Base-by-base conservation (phyloP, 2,113 vertebrate species). In the Callipepla californica region DNA sequence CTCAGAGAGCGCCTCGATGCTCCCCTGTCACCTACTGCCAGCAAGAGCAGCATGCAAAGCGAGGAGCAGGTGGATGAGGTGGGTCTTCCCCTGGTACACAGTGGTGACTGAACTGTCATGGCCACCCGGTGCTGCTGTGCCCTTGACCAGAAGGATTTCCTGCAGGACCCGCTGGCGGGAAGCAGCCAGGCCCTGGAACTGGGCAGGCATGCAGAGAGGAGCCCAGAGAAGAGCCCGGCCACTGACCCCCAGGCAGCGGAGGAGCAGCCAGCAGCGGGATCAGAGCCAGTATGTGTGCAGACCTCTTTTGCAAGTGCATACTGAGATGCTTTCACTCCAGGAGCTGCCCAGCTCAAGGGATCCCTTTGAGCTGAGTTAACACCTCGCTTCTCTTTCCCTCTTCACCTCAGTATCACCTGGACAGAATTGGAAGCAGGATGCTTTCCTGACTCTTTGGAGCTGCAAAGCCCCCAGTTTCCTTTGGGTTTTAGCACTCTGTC, bases 161-260 rank as follows among this genome's bases (percentile, higher is more conserved):
- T 44, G 2, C 89, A 96, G 95, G 22, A 4, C 4, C 5, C 2
- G 0, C 69, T 13, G 0, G 45, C 0, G 2, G n/a, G 0, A 4
- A 38, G 4, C 0, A 1, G 4, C 17, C 2, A 40, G 7, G 53
- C 13, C 6, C 53, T 1, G 3, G 28, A 79, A 48, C 7, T 20
- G 28, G 78, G 69, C 5, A 0, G 1, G 1, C 3, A 0, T 0
- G 32, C 28, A 1, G 2, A 32, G 53, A 32, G 32, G 28, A 55
- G 28, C 53, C 28, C 53, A 55, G 50, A 2, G 7, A 34, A 72
- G 53, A 73, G 58, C 79, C 40, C 4, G 0, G 44, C 11, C 0
- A 0, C 30, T 11, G 59, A 40, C 67, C 8, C 42, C 15, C 32
- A 5, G 65, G 53, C 47, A 3, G 53, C 0, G 0, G 53, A 68